Evolutionary conservation across 2,113 vertebrate species (phyloP), one percentile per base, ranked within the genome.

Genomic region (Charina bottae): DNA sequence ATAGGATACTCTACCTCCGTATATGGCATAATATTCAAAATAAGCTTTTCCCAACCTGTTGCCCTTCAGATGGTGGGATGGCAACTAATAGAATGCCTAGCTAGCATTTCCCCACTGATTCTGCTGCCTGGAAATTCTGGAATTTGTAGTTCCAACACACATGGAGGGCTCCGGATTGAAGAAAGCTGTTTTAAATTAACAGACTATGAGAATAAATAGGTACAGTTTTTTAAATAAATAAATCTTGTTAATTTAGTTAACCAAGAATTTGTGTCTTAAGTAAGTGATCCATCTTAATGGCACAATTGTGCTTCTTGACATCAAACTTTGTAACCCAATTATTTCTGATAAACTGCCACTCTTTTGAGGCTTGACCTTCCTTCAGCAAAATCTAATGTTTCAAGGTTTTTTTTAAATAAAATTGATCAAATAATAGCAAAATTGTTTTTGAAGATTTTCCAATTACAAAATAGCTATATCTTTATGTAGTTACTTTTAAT

Each of bases 271-370:
- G 96, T 94, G 92, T 89, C 92, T 94, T 89, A 93, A 37, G 21
- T 92, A 95, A 95, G 94, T 93, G 94, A 94, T 93, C 58, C 90
- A 93, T 97, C 94, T 95, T 96, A 97, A 95, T 87, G 89, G 93
- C 93, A 91, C 95, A 92, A 94, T 93, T 96, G 96, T 96, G 93
- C 92, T 97, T 96, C 94, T 95, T 93, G 95, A 94, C 94, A 95
- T 95, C 96, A 95, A 95, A 96, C 92, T 97, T 97, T 94, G 92
- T 95, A 97, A 96, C 94, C 95, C 94, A 95, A 96, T 95, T 97
- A 93, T 93, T 97, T 96, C 97, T 97, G 96, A 97, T 97, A 96
- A 96, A 97, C 97, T 95, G 95, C 95, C 93, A 93, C 93, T 89
- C 90, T 91, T 96, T 96, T 95, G 93, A 85, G 86, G 88, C 87